Percentiles rank a stretch among this genome's conserved stretches.
Evolutionary conservation across 2,113 vertebrate genomes (phyloP).

Genomic region (Eptesicus fuscus): DNA sequence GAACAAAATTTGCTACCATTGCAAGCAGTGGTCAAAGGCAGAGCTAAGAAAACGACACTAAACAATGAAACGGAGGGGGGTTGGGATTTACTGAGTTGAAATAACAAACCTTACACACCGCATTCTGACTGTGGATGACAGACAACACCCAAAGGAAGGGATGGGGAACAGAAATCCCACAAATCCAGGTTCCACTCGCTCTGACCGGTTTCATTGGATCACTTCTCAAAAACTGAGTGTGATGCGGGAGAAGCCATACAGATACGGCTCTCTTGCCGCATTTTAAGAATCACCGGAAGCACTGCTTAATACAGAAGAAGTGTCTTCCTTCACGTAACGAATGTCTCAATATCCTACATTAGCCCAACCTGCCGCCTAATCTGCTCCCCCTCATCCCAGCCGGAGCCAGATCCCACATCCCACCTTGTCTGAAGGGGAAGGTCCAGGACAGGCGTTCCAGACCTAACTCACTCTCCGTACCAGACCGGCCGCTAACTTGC

Average conservation of each 20-base stretch:
- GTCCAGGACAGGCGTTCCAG: not conserved
- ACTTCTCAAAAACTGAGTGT: not conserved
- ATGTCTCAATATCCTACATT: not conserved
- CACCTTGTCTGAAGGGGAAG: not conserved
- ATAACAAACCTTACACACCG: not conserved
- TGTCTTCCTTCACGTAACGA: not conserved
- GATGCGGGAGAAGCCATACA: not conserved
- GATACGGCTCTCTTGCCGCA: not conserved
- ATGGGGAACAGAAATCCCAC: not conserved
- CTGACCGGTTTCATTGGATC: not conserved
- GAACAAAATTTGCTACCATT: conserved; percentile 54
- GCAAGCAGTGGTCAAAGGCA: conserved; percentile 22
- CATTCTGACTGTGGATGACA: not conserved
- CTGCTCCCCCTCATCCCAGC: not conserved
- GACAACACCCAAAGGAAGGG: not conserved
- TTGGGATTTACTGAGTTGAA: not conserved
- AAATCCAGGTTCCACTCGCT: not conserved
- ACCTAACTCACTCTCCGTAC: not conserved
- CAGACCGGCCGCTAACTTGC: not conserved
- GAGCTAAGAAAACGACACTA: conserved; percentile 20
- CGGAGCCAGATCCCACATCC: not conserved
- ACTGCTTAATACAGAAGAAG: not conserved
- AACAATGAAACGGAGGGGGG: not conserved
- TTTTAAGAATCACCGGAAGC: not conserved
- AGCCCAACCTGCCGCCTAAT: not conserved